Evolutionary conservation across 2,888 invertebrate species (phyloP).

Genomic region (Steinernema carpocapsae): DNA sequence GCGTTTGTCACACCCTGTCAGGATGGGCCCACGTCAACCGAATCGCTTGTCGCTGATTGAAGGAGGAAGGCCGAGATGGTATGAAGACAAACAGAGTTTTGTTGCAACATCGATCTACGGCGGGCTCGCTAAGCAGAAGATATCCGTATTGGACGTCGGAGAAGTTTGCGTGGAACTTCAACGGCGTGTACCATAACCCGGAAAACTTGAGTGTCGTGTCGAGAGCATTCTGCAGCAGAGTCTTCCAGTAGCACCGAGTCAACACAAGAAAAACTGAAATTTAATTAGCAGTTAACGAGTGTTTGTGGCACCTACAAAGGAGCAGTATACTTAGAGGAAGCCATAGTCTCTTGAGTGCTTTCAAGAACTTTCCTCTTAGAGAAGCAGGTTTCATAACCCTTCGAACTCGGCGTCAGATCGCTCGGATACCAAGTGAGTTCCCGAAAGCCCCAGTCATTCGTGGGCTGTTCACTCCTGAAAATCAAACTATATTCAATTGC

Average conservation of each 20-base stretch:
- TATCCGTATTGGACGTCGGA: conserved; percentile 2
- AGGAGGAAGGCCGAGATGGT: conserved; percentile 8
- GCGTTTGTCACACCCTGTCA: neutral
- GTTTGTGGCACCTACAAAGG: too few species aligned
- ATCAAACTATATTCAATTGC: too few species aligned
- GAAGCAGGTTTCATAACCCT: too few species aligned
- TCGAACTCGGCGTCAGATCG: too few species aligned
- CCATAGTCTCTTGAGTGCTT: too few species aligned
- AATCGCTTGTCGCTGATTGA: conserved; percentile 12
- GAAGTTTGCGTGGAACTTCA: neutral
- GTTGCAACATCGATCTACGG: neutral
- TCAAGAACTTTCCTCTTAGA: too few species aligned
- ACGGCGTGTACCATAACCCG: neutral
- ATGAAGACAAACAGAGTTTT: conserved; percentile 10
- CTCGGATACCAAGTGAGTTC: too few species aligned
- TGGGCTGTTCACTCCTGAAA: too few species aligned
- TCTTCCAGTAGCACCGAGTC: conserved; percentile 1
- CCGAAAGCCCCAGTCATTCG: too few species aligned
- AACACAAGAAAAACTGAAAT: neutral
- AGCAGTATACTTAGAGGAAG: too few species aligned
- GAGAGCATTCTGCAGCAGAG: neutral
- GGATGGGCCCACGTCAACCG: conserved; percentile 19
- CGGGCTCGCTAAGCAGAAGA: neutral
- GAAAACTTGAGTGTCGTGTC: neutral
- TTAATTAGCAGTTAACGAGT: too few species aligned